phyloP scores from a whole-genome alignment of 2,888 invertebrate species.

The Drosophila ezoana region DNA sequence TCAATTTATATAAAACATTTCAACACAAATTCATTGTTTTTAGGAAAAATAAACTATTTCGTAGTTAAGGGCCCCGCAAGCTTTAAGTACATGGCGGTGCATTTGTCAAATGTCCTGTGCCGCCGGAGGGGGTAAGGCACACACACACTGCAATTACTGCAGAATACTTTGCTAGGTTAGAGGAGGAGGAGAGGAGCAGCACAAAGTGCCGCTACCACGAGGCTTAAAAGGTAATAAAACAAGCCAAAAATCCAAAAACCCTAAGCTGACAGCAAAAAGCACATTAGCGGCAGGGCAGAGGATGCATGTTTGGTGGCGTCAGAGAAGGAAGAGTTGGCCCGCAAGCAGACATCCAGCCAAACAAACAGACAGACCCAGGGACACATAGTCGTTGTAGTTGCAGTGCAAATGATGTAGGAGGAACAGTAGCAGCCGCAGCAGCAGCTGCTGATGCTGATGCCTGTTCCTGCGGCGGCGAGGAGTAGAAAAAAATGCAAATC shows the following conservation, averaged over 20 bases:
- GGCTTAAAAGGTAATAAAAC: slow-evolving; percentile 82
- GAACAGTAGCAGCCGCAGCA: slow-evolving; percentile 3
- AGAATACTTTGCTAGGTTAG: slow-evolving; percentile 11
- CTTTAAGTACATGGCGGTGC: slow-evolving; percentile 45
- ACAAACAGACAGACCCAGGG: slow-evolving; percentile 40
- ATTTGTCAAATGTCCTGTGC: slow-evolving; percentile 57
- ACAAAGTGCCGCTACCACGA: slow-evolving; percentile 61
- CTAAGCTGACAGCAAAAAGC: slow-evolving; percentile 80
- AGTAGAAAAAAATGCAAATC: slow-evolving; percentile 72
- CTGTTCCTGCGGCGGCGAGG: neutral
- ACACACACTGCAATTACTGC: slow-evolving; percentile 59
- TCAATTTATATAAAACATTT: slow-evolving; percentile 51
- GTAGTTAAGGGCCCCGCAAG: slow-evolving; percentile 28
- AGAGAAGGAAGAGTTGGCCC: neutral
- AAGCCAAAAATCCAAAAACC: slow-evolving; percentile 75
- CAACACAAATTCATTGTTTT: slow-evolving; percentile 38
- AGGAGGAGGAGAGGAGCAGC: neutral
- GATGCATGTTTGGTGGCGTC: neutral
- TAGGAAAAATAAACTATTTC: slow-evolving; percentile 21
- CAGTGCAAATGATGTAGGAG: slow-evolving; percentile 43
- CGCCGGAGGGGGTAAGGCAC: slow-evolving; percentile 1
- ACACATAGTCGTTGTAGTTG: slow-evolving; percentile 12
- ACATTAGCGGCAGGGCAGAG: slow-evolving; percentile 60
- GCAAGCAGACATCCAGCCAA: slow-evolving; percentile 39
- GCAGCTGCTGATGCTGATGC: neutral